Evolutionary conservation across 2,113 vertebrate genomes (phyloP).

Genomic region (Laterallus jamaicensis): DNA sequence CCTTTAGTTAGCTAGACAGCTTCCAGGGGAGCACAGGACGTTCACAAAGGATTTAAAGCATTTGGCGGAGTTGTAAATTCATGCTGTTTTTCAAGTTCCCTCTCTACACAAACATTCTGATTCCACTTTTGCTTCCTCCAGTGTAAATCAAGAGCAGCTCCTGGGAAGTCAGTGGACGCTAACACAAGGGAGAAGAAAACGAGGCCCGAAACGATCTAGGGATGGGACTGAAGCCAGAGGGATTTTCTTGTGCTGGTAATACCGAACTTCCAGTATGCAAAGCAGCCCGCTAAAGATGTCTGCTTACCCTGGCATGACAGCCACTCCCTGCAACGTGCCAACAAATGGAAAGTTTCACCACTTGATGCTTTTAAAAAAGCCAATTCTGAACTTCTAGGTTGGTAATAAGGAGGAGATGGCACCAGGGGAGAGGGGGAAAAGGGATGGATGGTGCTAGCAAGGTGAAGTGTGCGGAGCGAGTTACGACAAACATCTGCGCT

Average conservation of each 20-base stretch:
- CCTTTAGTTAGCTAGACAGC: background rate
- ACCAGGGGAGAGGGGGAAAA: background rate
- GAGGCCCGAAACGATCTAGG: slow-evolving; percentile 19
- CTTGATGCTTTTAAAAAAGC: slow-evolving; percentile 58
- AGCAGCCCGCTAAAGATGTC: slow-evolving; percentile 14
- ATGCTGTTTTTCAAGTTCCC: background rate
- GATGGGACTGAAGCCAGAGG: slow-evolving; percentile 42
- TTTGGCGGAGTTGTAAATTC: slow-evolving; percentile 1
- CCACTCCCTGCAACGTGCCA: slow-evolving; percentile 43
- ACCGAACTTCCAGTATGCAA: slow-evolving; percentile 22
- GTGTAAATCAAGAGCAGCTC: background rate
- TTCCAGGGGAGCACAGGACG: background rate
- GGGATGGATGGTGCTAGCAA: slow-evolving; percentile 39
- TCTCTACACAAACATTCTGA: background rate
- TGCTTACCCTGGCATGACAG: background rate
- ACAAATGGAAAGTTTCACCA: slow-evolving; percentile 48
- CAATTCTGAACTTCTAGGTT: slow-evolving; percentile 54
- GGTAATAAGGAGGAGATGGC: slow-evolving; percentile 1
- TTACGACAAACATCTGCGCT: slow-evolving; percentile 54
- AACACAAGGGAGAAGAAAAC: background rate
- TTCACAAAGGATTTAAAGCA: background rate
- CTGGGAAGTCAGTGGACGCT: background rate
- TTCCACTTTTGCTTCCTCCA: background rate
- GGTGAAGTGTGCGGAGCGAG: slow-evolving; percentile 38
- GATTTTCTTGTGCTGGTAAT: background rate